Base-by-base conservation (phyloP, 2,888 invertebrate species). In the Chymomyza amoena region DNA sequence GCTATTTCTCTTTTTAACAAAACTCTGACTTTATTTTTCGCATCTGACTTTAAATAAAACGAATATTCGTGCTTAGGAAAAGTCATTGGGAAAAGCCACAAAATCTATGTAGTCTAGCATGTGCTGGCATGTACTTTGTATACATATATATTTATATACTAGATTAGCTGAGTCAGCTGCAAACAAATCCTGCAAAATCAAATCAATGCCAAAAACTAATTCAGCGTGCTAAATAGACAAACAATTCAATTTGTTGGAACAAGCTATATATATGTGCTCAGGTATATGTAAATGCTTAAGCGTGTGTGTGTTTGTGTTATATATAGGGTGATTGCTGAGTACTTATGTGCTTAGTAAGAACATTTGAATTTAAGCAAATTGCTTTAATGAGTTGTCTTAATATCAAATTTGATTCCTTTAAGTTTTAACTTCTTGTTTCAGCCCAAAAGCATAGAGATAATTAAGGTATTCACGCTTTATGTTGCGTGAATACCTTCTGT, bases 171-270 rank as follows among this genome's bases (percentile, higher is more conserved):
- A 68, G 62, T 32, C 52, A 65, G 67, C 51, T 68, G 65, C 65
- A 77, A 72, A 66, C 64, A 64, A 59, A 67, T 70, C 79, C 66
- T 66, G 39, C n/a, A 69, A 77, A 79, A 76, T 69, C 79, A 71
- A 74, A 79, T 79, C 78, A 73, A 65, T 80, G 75, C 71, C 79
- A 76, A 60, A 66, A 64, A 62, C 72, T 60, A 68, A 77, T 77
- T 68, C 70, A 63, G 56, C 61, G 68, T 75, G 78, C 69, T 70
- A 65, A n/a, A 56, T 51, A 69, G 63, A 63, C 66, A 61, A 52
- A 60, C 28, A 45, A 28, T 56, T 56, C 20, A n/a, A 10, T 56
- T 56, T 56, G 9, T 20, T 9, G 4, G 20, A 18, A 56, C 15
- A 56, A 15, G 18, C 10, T 20, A 10, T 4, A 20, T 32, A 25